Evolutionary conservation across 1,140 invertebrate species (phyloP).

Genomic region (Panagrolaimus sp.): DNA sequence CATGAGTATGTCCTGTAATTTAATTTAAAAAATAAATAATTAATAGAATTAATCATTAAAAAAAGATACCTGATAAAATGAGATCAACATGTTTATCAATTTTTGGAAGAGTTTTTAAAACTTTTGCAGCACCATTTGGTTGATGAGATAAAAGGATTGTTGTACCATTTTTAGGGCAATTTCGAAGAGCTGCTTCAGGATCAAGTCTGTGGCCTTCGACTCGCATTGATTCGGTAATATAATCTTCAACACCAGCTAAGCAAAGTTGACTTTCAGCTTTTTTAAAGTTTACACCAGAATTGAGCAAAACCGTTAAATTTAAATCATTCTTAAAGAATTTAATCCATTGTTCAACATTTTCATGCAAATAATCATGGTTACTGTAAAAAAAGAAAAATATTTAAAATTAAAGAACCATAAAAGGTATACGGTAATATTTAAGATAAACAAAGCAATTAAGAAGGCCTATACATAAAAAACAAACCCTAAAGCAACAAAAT

Average conservation of each 20-base stretch:
- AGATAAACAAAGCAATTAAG: too few relatives aligned
- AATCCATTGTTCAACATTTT: conserved; percentile 34
- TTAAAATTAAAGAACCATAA: too few relatives aligned
- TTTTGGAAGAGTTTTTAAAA: conserved; percentile 24
- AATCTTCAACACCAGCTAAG: conserved; percentile 40
- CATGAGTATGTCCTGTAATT: conserved; percentile 27
- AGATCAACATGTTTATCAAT: conserved; percentile 19
- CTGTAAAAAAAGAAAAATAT: too few relatives aligned
- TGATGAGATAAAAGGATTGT: conserved; percentile 38
- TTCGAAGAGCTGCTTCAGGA: conserved; percentile 29
- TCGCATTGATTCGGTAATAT: conserved; percentile 21
- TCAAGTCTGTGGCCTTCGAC: conserved; percentile 36
- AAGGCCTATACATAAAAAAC: too few relatives aligned
- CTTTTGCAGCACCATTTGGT: conserved; percentile 38
- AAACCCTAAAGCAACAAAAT: too few relatives aligned
- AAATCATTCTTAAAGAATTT: conserved; percentile 33
- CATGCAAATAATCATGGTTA: conserved; percentile 19
- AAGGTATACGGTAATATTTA: too few relatives aligned
- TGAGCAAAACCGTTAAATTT: conserved; percentile 31
- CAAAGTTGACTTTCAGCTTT: conserved; percentile 20
- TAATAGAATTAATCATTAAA: not conserved
- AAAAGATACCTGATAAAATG: conserved; percentile 25
- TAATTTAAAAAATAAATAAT: not conserved
- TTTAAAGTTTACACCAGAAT: conserved; percentile 25
- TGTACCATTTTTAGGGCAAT: conserved; percentile 27